Percentiles rank a stretch among this genome's conserved stretches.
These are phyloP conservation scores for Balaenoptera acutorostrata DNA, from an alignment of 2,113 vertebrate genomes.

Conservation along the genomic window DNA sequence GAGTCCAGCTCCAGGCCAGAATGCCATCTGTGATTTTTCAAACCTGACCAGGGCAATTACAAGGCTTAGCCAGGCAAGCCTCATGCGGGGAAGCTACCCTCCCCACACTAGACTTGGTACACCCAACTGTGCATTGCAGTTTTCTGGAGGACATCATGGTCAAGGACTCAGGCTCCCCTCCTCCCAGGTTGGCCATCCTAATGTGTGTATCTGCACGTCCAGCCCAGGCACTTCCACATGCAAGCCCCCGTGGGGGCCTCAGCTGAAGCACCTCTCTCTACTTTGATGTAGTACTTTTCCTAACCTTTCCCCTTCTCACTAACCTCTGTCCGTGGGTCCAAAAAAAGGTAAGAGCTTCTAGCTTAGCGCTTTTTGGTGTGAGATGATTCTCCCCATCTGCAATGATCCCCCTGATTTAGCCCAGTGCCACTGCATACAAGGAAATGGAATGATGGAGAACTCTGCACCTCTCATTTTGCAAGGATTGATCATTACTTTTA, in stretches of 20 bases:
- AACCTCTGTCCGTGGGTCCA: too few species aligned
- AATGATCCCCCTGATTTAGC: accelerated
- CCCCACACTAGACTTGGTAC: not conserved
- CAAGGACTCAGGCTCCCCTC: not conserved
- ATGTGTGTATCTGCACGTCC: not conserved
- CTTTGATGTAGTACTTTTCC: too few species aligned
- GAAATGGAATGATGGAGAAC: not conserved
- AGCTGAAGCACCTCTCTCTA: not conserved
- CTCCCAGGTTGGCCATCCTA: too few species aligned
- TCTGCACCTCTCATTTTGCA: not conserved
- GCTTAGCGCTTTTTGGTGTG: not conserved
- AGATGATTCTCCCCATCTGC: not conserved
- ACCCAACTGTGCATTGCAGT: not conserved
- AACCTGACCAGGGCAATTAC: not conserved
- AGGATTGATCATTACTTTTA: not conserved
- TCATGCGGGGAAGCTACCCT: accelerated
- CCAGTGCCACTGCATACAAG: not conserved
- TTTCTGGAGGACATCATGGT: not conserved
- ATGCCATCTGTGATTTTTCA: not conserved
- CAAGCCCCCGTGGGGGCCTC: not conserved
- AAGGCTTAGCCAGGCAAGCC: not conserved
- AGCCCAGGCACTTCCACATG: accelerated
- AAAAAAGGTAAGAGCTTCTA: not conserved
- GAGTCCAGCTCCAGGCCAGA: not conserved
- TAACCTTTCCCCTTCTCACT: not conserved